Conservation (phyloP, 2,113 vertebrate species). For the Dicrurus megarhynchus region DNA sequence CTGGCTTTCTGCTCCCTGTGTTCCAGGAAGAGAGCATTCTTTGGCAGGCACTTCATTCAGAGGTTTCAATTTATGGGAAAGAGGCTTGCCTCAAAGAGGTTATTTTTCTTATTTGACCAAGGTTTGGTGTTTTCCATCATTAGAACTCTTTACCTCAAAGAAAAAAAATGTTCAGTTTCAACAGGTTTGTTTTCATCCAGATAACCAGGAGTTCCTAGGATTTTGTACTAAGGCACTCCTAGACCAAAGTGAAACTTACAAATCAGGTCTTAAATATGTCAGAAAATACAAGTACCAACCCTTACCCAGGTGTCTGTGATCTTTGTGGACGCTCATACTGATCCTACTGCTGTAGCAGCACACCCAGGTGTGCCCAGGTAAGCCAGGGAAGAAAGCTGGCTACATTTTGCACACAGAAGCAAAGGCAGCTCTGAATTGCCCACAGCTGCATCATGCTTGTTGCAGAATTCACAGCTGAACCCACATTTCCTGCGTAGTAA, state of each 20-base stretch:
- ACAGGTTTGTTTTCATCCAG: constrained; percentile 5
- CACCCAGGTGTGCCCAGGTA: background rate
- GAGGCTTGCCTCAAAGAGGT: constrained; percentile 64
- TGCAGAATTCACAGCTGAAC: background rate
- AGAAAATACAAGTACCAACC: background rate
- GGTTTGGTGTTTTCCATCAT: constrained; percentile 58
- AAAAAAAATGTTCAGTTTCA: background rate
- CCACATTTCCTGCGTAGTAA: background rate
- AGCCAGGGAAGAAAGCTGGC: background rate
- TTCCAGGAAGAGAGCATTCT: constrained; percentile 66
- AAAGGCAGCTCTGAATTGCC: background rate
- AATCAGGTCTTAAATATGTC: background rate
- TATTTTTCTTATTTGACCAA: constrained; percentile 68
- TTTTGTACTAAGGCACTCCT: background rate
- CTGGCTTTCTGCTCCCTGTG: constrained; percentile 58
- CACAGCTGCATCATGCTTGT: background rate
- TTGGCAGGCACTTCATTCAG: constrained; percentile 56
- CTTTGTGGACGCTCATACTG: background rate
- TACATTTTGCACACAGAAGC: background rate
- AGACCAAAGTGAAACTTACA: background rate
- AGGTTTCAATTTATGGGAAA: constrained; percentile 66
- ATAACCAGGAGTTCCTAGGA: background rate
- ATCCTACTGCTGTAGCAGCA: background rate
- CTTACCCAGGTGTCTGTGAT: background rate
- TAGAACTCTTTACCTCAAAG: background rate